Evolutionary conservation across 2,797 vertebrate genomes (phyloP), one percentile per base, ranked within the genome.

Genomic region (Malurus splendens): DNA sequence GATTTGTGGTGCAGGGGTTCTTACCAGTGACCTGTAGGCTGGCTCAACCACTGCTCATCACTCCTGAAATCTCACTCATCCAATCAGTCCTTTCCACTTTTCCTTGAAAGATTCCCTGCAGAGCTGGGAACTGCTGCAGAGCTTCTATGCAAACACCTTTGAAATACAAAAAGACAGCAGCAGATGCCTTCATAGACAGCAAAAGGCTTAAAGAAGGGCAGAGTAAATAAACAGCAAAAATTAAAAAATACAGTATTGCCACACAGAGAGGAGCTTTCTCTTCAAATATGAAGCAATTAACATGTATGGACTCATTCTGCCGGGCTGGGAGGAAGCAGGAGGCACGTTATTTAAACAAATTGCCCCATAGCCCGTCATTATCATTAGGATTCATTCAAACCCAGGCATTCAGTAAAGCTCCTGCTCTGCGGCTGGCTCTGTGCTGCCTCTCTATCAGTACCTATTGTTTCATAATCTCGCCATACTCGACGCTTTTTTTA

Each of bases 321-420:
- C 0, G 1, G 86, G 92, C 90, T 62, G 71, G 88, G 90, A 90
- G 88, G 88, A 89, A 94, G 86, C 87, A 62, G 55, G 74, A 94
- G 90, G 80, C 89, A 87, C 18, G 30, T 85, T 86, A 68, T 87
- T 94, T 89, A 87, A 93, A 81, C 24, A 28, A 87, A 86, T 87
- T 94, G 93, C 91, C 80, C 5, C 59, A 73, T 82, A 94, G 89
- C 89, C 92, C 14, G 0, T 94, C 77, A 93, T 95, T 95, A 95
- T 92, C 91, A 94, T 95, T 76, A 94, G 92, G 93, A 73, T 83
- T 82, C 90, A 95, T 94, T 95, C 91, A 95, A 76, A 71, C 47
- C 28, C 87, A 77, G 85, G 78, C 89, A 86, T 92, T 94, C 82
- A 94, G 77, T 24, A 75, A 89, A 87, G 93, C 91, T 94, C 52